Base-by-base conservation (phyloP, 2,113 vertebrate species). In the Falcunculus frontatus region DNA sequence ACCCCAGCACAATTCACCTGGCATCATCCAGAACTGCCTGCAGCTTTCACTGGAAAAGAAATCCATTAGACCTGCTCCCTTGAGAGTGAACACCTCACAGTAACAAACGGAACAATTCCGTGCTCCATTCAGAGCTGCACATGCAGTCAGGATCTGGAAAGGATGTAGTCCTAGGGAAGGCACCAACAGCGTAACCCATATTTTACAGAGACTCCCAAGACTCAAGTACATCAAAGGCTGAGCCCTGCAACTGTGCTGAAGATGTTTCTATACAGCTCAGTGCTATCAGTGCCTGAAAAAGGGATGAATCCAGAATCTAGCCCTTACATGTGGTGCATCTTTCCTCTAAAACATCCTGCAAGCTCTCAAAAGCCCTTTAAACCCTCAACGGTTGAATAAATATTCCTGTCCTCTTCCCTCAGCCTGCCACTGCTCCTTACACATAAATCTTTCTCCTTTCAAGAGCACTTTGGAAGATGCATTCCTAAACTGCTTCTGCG, bases 11-110 rank as follows among this genome's bases (percentile, higher is more conserved):
- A 90, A 88, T 91, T 96, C 89, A 96, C 89, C 80, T 49, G 68
- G 72, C 78, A 84, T 62, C 89, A 87, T 74, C 76, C 76, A 84
- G 79, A 91, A 95, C 12, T 53, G 94, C 91, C 97, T 84, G 75
- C 15, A 32, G 92, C 86, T 91, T 93, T 90, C 37, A 26, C 78
- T 85, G 52, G 60, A n/a, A 80, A 75, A 92, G 77, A 91, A 93
- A 92, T 75, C 86, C 78, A 93, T 94, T 94, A 96, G 42, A 87
- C 68, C 68, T 78, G 49, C 59, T 95, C 92, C 93, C 95, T 62
- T 49, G 90, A 89, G 93, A 95, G 63, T 47, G 74, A 70, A 87
- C 68, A 84, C 84, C 81, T 88, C 52, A 2, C 87, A 82, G 50
- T 73, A 87, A 91, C 65, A 76, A 86, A 89, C 27, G 3, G 53